Percentiles rank a stretch among this genome's conserved stretches.
Conservation (phyloP, 2,888 invertebrate species). For the Neoaliturus tenellus region DNA sequence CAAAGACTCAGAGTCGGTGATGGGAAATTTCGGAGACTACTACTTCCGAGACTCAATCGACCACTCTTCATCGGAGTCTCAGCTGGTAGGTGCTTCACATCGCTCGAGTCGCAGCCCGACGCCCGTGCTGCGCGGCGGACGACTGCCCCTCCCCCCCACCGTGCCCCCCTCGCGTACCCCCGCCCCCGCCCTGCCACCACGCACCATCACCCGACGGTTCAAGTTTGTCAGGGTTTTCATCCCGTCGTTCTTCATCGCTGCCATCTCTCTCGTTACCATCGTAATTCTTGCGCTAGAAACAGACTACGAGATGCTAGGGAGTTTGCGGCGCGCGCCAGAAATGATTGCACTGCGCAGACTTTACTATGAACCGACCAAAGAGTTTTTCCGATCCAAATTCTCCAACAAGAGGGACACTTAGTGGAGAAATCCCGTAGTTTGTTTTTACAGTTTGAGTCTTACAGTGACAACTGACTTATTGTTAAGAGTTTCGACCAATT, state of each 20-base stretch:
- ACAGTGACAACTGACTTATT: background rate
- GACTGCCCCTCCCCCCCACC: slow-evolving; percentile 63
- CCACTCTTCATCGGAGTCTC: slow-evolving; percentile 88
- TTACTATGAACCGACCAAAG: slow-evolving; percentile 90
- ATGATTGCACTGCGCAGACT: slow-evolving; percentile 83
- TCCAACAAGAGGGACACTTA: slow-evolving; percentile 53
- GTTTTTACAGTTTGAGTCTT: background rate
- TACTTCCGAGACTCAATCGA: slow-evolving; percentile 86
- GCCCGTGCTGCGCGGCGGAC: slow-evolving; percentile 68
- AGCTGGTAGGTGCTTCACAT: slow-evolving; percentile 75
- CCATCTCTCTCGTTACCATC: slow-evolving; percentile 80
- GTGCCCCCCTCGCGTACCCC: slow-evolving; percentile 52
- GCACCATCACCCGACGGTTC: slow-evolving; percentile 74
- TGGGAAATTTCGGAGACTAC: slow-evolving; percentile 77
- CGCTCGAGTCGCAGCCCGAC: slow-evolving; percentile 74
- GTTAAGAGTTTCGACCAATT: background rate
- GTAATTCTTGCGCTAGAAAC: slow-evolving; percentile 87
- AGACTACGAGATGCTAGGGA: slow-evolving; percentile 82
- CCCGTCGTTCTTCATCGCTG: slow-evolving; percentile 86
- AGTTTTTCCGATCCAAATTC: slow-evolving; percentile 75
- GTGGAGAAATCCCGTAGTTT: background rate
- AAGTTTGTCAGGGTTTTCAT: slow-evolving; percentile 84
- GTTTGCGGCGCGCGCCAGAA: slow-evolving; percentile 85
- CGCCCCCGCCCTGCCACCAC: slow-evolving; percentile 67
- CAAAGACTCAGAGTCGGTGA: slow-evolving; percentile 64